Percentiles rank a stretch among this genome's conserved stretches.
phyloP scores from a whole-genome alignment of 2,888 invertebrate genomes.

The Platerodrilus igneus region DNA sequence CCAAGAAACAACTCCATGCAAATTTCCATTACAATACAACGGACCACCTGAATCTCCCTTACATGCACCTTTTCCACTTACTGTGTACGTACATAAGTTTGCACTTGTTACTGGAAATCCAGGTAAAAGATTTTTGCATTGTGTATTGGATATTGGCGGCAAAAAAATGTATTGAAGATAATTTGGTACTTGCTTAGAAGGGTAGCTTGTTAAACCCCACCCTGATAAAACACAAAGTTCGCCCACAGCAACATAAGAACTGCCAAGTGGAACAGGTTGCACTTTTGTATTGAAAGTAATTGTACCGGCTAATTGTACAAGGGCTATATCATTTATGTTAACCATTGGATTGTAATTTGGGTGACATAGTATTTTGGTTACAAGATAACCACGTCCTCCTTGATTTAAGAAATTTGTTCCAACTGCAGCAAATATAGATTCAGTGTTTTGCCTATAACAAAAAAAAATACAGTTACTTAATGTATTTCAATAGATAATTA shows the following conservation, averaged over 20 bases:
- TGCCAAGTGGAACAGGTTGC: background rate
- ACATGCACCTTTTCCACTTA: conserved; percentile 55
- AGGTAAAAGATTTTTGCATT: conserved; percentile 42
- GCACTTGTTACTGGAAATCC: conserved; percentile 45
- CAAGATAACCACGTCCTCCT: conserved; percentile 47
- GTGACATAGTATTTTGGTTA: conserved; percentile 46
- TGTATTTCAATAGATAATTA: no score
- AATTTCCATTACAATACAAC: conserved; percentile 43
- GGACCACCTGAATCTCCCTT: conserved; percentile 56
- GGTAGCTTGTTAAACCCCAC: conserved; percentile 41
- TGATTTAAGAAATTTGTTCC: conserved; percentile 49
- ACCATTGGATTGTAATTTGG: conserved; percentile 42
- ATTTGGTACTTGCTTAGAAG: conserved; percentile 53
- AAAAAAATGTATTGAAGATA: conserved; percentile 54
- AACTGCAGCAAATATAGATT: conserved; percentile 45
- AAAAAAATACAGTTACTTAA: no score
- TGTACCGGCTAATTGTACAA: conserved; percentile 17
- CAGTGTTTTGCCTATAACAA: no score
- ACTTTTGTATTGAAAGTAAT: background rate
- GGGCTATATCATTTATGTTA: conserved; percentile 25
- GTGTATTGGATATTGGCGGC: conserved; percentile 49
- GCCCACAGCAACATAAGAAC: background rate
- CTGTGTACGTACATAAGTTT: conserved; percentile 58
- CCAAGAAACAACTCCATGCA: conserved; percentile 54
- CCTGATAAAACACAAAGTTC: conserved; percentile 12